Evolutionary conservation across 2,888 invertebrate genomes (phyloP).

Genomic region (Molorchus minor): DNA sequence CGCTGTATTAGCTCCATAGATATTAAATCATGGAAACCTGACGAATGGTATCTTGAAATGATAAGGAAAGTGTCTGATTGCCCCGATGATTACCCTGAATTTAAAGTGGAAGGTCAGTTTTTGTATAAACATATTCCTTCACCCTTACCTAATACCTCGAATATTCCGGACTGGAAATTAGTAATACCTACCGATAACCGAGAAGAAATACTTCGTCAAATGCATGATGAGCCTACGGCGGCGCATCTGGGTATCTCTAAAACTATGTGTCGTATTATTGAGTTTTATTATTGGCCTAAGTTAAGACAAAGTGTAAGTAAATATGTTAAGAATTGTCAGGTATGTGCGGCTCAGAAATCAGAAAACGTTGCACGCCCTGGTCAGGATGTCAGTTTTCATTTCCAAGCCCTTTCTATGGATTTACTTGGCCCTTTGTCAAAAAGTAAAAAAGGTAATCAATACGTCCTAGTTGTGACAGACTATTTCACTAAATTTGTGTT

Average conservation of each 20-base stretch:
- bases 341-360: neutral
- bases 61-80: neutral
- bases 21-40: neutral
- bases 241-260: neutral
- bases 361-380: neutral
- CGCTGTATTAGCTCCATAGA: neutral
- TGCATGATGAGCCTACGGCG: constrained; percentile 4
- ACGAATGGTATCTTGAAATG: neutral
- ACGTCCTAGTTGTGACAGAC: neutral
- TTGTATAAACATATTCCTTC: constrained; percentile 1
- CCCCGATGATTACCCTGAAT: neutral
- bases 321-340: neutral
- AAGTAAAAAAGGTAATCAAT: neutral
- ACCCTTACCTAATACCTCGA: neutral
- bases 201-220: neutral
- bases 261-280: neutral
- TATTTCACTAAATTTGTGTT: constrained; percentile 6
- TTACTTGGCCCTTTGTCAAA: neutral
- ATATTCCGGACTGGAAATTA: constrained; percentile 10
- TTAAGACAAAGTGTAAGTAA: neutral
- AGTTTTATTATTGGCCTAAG: constrained; percentile 7
- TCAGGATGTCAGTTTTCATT: neutral
- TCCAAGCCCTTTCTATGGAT: neutral
- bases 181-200: constrained; percentile 2
- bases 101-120: constrained; percentile 1